Evolutionary conservation across 1,140 invertebrate genomes (phyloP).

Genomic region (Doryteuthis pealeii): DNA sequence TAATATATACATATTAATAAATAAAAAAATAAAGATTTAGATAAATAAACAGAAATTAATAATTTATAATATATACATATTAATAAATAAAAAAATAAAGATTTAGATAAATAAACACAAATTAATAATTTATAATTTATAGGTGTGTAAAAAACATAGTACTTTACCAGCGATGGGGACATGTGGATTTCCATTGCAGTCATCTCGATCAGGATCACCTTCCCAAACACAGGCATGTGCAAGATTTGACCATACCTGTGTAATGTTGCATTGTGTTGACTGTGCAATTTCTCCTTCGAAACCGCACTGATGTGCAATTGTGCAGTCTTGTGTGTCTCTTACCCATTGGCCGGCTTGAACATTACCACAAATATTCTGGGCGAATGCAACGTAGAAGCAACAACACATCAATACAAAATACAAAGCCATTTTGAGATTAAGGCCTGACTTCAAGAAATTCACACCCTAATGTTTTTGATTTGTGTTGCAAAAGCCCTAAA

Average conservation of each 20-base stretch:
- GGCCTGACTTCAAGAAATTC: too few relatives aligned
- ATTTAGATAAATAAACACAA: too few relatives aligned
- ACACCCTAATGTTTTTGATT: background rate
- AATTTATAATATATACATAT: too few relatives aligned
- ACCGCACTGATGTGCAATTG: constrained; percentile 36
- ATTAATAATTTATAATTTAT: too few relatives aligned
- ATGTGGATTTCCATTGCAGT: constrained; percentile 35
- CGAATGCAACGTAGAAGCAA: constrained; percentile 17
- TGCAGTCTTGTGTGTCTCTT: constrained; percentile 33
- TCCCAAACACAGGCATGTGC: constrained; percentile 40
- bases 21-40: too few relatives aligned
- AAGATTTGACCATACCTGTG: constrained; percentile 38
- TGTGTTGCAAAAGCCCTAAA: too few relatives aligned
- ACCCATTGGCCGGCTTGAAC: constrained; percentile 37
- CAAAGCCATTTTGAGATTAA: background rate
- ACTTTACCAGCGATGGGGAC: constrained; percentile 27
- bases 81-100: too few relatives aligned
- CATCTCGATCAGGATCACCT: constrained; percentile 39
- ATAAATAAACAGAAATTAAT: too few relatives aligned
- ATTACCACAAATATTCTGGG: constrained; percentile 29
- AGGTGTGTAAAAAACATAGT: background rate
- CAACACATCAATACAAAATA: constrained; percentile 2
- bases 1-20: too few relatives aligned
- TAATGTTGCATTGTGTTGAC: constrained; percentile 33
- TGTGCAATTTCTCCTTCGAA: constrained; percentile 36